A percentile compares a stretch with the other conserved stretches of the same genome.
Evolutionary conservation across 2,888 invertebrate genomes (phyloP).

Genomic region (Mechanitis messenoides): DNA sequence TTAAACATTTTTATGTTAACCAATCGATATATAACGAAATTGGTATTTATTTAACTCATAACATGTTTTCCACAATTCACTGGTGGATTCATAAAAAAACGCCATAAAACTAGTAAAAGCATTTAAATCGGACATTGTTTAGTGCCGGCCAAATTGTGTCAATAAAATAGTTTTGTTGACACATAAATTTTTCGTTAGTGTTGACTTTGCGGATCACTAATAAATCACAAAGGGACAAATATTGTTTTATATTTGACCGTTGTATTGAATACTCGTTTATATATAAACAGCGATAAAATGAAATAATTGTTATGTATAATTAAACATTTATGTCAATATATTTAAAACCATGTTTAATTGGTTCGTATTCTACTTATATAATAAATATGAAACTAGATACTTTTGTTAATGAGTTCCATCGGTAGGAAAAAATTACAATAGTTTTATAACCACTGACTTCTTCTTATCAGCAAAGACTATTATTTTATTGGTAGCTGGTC

Average conservation of each 20-base stretch:
- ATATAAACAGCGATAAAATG: background rate
- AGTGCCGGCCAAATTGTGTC: conserved; percentile 23
- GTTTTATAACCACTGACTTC: too few species aligned
- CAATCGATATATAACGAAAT: background rate
- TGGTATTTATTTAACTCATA: conserved; percentile 1
- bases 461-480: too few species aligned
- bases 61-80: background rate
- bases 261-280: conserved; percentile 3
- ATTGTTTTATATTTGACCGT: conserved; percentile 22
- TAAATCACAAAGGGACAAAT: conserved; percentile 30
- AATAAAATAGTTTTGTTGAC: conserved; percentile 34
- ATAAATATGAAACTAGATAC: too few species aligned
- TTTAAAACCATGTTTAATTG: too few species aligned
- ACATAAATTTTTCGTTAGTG: conserved; percentile 34
- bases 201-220: conserved; percentile 34
- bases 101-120: conserved; percentile 15
- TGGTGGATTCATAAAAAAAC: background rate
- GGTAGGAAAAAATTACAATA: too few species aligned
- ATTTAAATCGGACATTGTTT: conserved; percentile 25
- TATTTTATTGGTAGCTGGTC: too few species aligned
- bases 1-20: background rate
- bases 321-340: too few species aligned
- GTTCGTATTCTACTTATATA: too few species aligned
- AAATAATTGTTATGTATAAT: too few species aligned
- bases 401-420: too few species aligned